Percentiles rank a stretch among this genome's conserved stretches.
phyloP scores from a whole-genome alignment of 2,797 vertebrate species.

The Acanthornis magna region DNA sequence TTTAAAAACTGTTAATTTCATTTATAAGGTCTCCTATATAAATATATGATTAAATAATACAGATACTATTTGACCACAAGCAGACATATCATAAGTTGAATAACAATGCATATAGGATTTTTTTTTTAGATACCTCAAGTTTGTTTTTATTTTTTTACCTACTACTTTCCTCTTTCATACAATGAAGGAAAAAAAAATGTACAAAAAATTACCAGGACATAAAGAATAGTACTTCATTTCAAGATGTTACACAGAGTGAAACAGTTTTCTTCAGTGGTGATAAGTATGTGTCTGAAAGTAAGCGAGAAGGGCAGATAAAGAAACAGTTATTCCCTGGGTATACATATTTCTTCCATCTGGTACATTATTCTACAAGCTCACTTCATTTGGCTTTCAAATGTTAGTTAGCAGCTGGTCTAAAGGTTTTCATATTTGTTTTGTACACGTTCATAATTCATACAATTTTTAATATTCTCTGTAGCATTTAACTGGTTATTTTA shows the following conservation, averaged over 20 bases:
- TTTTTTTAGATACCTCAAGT: background rate
- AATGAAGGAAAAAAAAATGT: background rate
- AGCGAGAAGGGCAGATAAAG: constrained; percentile 51
- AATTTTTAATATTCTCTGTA: constrained; percentile 50
- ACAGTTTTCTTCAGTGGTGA: background rate
- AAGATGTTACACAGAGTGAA: background rate
- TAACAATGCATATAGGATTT: background rate
- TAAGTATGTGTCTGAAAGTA: background rate
- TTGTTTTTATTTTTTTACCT: background rate
- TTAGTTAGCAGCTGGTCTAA: constrained; percentile 76
- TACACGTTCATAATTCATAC: constrained; percentile 26
- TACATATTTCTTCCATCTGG: constrained; percentile 78
- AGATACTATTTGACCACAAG: background rate
- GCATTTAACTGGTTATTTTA: constrained; percentile 20
- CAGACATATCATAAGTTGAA: background rate
- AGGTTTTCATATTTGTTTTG: constrained; percentile 73
- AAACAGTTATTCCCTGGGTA: constrained; percentile 65
- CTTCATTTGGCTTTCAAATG: constrained; percentile 76
- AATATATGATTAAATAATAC: background rate
- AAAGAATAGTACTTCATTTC: background rate
- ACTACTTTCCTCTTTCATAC: background rate
- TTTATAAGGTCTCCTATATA: background rate
- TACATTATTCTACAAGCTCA: constrained; percentile 74
- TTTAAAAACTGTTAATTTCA: background rate
- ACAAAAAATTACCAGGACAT: background rate